Base-by-base conservation (phyloP, 2,888 invertebrate species). In the Hipparchia semele region DNA sequence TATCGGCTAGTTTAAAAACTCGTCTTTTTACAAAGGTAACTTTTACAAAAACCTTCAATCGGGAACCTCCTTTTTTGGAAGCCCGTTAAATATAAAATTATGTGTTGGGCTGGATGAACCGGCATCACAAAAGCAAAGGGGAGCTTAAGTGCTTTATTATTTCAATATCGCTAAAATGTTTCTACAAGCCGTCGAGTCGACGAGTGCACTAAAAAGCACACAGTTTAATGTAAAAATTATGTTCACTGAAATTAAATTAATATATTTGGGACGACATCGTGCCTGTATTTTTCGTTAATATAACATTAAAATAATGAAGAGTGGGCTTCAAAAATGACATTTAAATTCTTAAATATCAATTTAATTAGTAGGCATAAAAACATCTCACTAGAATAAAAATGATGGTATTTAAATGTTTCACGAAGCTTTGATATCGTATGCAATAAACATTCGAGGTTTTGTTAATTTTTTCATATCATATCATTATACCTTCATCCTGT, bases 141-240 rank as follows among this genome's bases (percentile, higher is more conserved):
- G 62, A 45, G 10, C n/a, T 46, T 45, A 61, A 61, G 49, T 13
- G 51, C 64, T 64, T 49, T 49, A 51, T 64, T 64, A 64, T 49
- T 64, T 49, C 62, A 64, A 23, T 64, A 49, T 62, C 13, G 62
- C 46, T 49, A 51, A 64, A 64, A 64, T 33, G 64, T 64, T 64
- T 51, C 23, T 6, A 62, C 54, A 10, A 9, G 45, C 59, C 51
- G 61, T 64, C 64, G 51, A 51, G 49, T 46, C 39, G 39, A 39
- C 39, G 39, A 39, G 49, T 23, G 23, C 23, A 46, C 2, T 7
- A 10, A 46, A 64, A 64, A 51, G 23, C 33, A 9, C 12, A 33
- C 64, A 13, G 62, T 49, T 62, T 62, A n/a, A 62, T 62, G 49
- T 64, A 64, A 64, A 56, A 23, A 23, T 23, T 58, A 58, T 23